A percentile compares a stretch with the other conserved stretches of the same genome.
phyloP scores from a whole-genome alignment of 1,140 invertebrate species.

The Tyrophagus putrescentiae region DNA sequence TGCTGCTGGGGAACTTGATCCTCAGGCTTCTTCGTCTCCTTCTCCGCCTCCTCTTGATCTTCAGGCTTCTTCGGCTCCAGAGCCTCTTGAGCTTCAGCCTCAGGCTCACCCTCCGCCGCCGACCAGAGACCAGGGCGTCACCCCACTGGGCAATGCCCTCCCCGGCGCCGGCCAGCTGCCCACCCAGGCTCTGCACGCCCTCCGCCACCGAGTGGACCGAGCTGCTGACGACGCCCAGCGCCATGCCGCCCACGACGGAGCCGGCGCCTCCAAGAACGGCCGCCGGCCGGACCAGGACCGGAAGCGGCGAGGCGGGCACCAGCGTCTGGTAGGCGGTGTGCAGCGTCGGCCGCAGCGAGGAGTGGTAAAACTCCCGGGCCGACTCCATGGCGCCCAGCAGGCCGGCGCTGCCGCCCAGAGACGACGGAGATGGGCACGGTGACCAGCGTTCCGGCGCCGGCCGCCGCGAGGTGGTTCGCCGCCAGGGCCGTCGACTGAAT shows the following conservation, averaged over 20 bases:
- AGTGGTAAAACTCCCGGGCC: background rate
- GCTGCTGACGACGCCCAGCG: background rate
- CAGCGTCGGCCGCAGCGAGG: no score
- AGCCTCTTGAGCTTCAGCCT: no score
- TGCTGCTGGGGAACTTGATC: no score
- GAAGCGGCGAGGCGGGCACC: no score
- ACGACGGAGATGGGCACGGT: slow-evolving; percentile 13
- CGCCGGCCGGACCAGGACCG: background rate
- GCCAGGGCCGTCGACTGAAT: slow-evolving; percentile 5
- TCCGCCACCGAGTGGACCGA: background rate
- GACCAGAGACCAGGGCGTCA: no score
- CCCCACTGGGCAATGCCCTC: background rate
- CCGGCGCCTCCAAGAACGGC: background rate
- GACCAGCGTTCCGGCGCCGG: slow-evolving; percentile 5
- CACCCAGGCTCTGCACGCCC: background rate
- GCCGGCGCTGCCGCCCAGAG: background rate
- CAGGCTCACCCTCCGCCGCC: no score
- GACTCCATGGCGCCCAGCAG: background rate
- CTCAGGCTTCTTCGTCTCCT: no score
- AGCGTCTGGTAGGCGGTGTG: no score
- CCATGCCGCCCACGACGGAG: background rate
- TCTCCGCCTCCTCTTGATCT: no score
- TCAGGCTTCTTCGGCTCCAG: no score
- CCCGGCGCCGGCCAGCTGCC: background rate
- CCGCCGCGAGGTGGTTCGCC: background rate